Evolutionary conservation across 2,797 vertebrate genomes (phyloP), one percentile per base, ranked within the genome.

Genomic region (Stomatorhinus walkeri): DNA sequence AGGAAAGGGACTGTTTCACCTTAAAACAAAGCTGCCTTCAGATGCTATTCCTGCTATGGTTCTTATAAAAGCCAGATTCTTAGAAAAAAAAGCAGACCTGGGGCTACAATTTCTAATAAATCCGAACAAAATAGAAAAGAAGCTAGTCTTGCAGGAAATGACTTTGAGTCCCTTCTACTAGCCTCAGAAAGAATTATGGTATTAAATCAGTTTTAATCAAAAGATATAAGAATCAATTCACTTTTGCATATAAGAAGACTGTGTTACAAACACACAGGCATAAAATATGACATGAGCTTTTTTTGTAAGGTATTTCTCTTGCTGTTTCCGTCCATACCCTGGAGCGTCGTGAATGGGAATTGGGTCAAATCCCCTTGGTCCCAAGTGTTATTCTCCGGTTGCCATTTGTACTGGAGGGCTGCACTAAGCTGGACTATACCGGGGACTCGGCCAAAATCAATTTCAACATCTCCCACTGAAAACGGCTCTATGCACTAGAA

Each of bases 141-240:
- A 72, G 64, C 64, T 6, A 72, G 64, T 28, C 64, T 72, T 72
- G 64, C 64, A 72, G 64, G 64, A 72, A 72, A 72, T 72, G 64
- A 72, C 28, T 72, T 28, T 0, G 64, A 36, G 64, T 72, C 64
- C 64, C 12, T 72, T 72, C 28, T 79, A 79, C 14, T 16, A 79
- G 72, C 72, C 28, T 79, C 36, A 79, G 72, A 79, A 79, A 85
- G 49, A 51, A 85, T 85, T 51, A 52, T n/a, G 16, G 46, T 28
- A 28, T 51, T 85, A 51, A 51, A 51, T 85, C 48, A 28, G 83
- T 28, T 51, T 54, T 85, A 85, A 85, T 51, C n/a, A 85, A 51
- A 85, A 85, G n/a, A 84, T 48, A 84, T 85, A 51, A 28, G n/a
- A 85, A 85, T 28, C 46, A 85, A 51, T 85, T 79, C 32, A 79